phyloP scores from a whole-genome alignment of 2,113 vertebrate species.

The Pongo pygmaeus region DNA sequence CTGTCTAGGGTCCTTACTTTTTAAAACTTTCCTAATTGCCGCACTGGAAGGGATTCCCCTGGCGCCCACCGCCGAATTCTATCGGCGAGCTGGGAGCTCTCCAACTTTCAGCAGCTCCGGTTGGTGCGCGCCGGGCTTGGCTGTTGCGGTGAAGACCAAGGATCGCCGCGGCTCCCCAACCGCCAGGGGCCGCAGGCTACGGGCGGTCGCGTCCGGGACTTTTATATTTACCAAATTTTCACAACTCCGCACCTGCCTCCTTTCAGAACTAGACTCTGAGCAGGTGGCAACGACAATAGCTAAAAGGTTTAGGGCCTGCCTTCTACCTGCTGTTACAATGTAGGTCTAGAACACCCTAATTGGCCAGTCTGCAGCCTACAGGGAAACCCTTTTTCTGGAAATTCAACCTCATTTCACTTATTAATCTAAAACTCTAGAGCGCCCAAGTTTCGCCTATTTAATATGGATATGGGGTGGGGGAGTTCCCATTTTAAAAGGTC shows the following conservation, averaged over 20 bases:
- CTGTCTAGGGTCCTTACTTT: conserved; percentile 45
- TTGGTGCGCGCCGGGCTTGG: conserved; percentile 2
- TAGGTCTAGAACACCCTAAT: conserved; percentile 21
- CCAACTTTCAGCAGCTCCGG: conserved; percentile 71
- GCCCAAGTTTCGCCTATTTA: background rate
- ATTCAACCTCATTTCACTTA: conserved; percentile 46
- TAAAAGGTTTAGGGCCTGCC: conserved; percentile 1
- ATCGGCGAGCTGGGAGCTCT: conserved; percentile 66
- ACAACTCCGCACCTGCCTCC: background rate
- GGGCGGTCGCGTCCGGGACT: background rate
- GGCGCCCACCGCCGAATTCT: conserved; percentile 29
- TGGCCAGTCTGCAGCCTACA: background rate
- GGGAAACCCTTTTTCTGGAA: conserved; percentile 56
- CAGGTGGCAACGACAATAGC: background rate
- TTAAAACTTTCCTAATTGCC: conserved; percentile 60
- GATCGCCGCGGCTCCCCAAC: background rate
- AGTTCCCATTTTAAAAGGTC: conserved; percentile 59
- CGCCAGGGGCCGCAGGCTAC: conserved; percentile 14
- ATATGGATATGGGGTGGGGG: conserved; percentile 33
- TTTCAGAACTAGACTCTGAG: background rate
- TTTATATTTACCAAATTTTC: conserved; percentile 25
- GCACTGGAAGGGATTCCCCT: conserved; percentile 10
- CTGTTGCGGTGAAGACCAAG: background rate
- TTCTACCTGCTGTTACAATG: background rate
- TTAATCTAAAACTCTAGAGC: conserved; percentile 17